Evolutionary conservation across 1,140 invertebrate genomes (phyloP).

Genomic region (Calliopsis andreniformis): DNA sequence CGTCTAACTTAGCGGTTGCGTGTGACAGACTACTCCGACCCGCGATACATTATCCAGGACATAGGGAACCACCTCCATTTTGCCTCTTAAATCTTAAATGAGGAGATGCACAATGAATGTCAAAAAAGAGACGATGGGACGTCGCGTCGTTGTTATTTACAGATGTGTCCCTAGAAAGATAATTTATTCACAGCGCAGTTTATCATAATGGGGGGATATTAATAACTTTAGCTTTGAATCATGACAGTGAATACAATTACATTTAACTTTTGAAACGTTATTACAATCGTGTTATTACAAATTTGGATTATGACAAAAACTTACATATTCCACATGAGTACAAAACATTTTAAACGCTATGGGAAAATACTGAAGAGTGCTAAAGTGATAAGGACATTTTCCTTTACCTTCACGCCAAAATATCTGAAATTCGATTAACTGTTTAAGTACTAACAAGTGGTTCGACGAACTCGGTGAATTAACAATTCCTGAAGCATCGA

Average conservation of each 20-base stretch:
- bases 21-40: slow-evolving; percentile 53
- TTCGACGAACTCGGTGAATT: neutral
- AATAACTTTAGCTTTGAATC: slow-evolving; percentile 46
- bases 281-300: too few relatives aligned
- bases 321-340: too few relatives aligned
- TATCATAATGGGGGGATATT: slow-evolving; percentile 49
- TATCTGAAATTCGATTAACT: too few relatives aligned
- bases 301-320: too few relatives aligned
- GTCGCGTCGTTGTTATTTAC: slow-evolving; percentile 40
- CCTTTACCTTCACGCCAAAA: too few relatives aligned
- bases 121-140: slow-evolving; percentile 6
- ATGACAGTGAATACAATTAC: neutral
- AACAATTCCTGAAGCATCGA: too few relatives aligned
- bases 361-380: too few relatives aligned
- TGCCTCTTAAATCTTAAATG: slow-evolving; percentile 28
- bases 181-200: slow-evolving; percentile 18
- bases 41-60: slow-evolving; percentile 57
- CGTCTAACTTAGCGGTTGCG: slow-evolving; percentile 47
- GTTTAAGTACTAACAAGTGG: too few relatives aligned
- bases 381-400: too few relatives aligned
- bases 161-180: slow-evolving; percentile 6
- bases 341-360: too few relatives aligned
- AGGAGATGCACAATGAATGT: slow-evolving; percentile 32
- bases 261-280: too few relatives aligned
- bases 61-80: slow-evolving; percentile 33